Conservation (phyloP, 2,113 vertebrate genomes). For the Plectropomus leopardus region DNA sequence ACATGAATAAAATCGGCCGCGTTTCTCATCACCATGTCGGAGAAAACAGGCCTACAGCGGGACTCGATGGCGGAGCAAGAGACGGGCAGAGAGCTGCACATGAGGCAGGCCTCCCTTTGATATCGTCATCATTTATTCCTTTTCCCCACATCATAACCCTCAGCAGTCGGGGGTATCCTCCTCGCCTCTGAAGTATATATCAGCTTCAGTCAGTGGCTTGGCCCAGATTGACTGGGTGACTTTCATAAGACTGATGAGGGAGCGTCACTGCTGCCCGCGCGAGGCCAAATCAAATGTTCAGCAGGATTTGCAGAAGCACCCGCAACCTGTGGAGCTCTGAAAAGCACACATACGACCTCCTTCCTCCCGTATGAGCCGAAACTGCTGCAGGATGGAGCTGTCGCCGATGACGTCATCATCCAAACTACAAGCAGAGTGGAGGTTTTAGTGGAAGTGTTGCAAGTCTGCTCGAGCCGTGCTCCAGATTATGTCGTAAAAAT, state of each 20-base stretch:
- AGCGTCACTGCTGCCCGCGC: not conserved
- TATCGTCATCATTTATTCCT: conserved; percentile 67
- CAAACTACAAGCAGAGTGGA: not conserved
- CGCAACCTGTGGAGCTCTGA: conserved; percentile 8
- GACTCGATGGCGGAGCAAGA: not conserved
- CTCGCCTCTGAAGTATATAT: conserved; percentile 54
- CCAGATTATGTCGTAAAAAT: too few relatives aligned
- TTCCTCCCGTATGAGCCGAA: not conserved
- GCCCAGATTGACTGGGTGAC: conserved; percentile 39
- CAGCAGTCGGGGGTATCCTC: conserved; percentile 49
- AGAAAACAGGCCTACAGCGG: conserved; percentile 7
- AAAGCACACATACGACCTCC: conserved; percentile 4
- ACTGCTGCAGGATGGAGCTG: not conserved
- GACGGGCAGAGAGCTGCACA: conserved; percentile 19
- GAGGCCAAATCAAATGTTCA: conserved; percentile 36
- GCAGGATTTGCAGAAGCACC: conserved; percentile 32
- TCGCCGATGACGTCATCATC: not conserved
- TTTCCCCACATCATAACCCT: conserved; percentile 55
- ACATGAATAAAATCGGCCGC: not conserved
- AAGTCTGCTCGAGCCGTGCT: not conserved
- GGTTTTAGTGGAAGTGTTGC: not conserved
- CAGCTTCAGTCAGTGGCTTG: conserved; percentile 39
- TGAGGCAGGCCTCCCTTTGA: conserved; percentile 58
- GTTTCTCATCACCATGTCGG: not conserved
- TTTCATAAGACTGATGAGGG: conserved; percentile 49